A percentile compares a stretch with the other conserved stretches of the same genome.
Evolutionary conservation across 2,888 invertebrate genomes (phyloP).

Genomic region (Diarsia mendica): DNA sequence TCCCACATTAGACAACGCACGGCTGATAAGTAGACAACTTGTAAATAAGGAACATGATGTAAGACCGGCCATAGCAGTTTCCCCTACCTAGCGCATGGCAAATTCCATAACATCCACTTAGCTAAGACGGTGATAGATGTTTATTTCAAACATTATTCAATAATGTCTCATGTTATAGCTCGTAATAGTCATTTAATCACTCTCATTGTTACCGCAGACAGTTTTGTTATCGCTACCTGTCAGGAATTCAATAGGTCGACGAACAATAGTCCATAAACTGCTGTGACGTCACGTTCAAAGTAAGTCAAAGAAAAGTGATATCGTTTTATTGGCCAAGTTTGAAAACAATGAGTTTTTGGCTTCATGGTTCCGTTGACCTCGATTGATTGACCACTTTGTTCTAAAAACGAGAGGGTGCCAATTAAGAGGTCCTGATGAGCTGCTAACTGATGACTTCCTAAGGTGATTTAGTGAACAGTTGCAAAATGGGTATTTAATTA

Average conservation of each 20-base stretch:
- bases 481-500: background rate
- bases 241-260: constrained; percentile 44
- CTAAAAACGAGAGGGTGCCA: constrained; percentile 7
- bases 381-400: constrained; percentile 11
- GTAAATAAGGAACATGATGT: background rate
- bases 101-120: constrained; percentile 1
- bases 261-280: constrained; percentile 59
- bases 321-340: constrained; percentile 37
- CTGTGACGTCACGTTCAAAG: constrained; percentile 55
- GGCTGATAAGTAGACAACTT: background rate
- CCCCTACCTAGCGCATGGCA: background rate
- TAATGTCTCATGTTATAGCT: constrained; percentile 23
- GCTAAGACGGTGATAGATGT: constrained; percentile 13
- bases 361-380: constrained; percentile 23
- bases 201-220: constrained; percentile 47
- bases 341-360: constrained; percentile 36
- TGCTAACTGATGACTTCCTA: background rate
- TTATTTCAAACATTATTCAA: constrained; percentile 35
- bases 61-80: background rate
- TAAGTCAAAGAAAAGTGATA: constrained; percentile 57
- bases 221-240: constrained; percentile 54
- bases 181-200: constrained; percentile 45
- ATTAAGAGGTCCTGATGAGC: constrained; percentile 14
- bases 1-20: background rate
- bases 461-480: background rate